Evolutionary conservation across 2,113 vertebrate genomes (phyloP), one percentile per base, ranked within the genome.

Genomic region (Theropithecus gelada): DNA sequence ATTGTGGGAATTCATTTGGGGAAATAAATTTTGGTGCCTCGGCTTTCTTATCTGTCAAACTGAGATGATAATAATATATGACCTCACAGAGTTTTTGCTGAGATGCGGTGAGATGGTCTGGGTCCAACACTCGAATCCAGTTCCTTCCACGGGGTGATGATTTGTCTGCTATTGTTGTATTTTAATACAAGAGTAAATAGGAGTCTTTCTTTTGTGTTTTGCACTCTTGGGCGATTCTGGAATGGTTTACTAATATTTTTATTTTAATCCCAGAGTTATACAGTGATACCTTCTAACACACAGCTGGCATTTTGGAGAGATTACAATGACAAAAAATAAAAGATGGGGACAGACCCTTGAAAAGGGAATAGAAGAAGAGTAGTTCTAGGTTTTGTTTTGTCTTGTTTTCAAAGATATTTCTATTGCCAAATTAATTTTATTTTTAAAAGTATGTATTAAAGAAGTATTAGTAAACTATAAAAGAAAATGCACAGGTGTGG

Each of bases 91-190:
- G 20, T 59, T n/a, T 11, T 76, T 79, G 2, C 0, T 1, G 91
- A 16, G 50, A 55, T 73, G 9, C 0, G 1, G 2, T 57, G 22
- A 66, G 50, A 8, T 23, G 68, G 10, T 45, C 16, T 25, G 73
- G 17, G 10, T 27, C 57, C 40, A 22, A 22, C 0, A 3, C 32
- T 8, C 6, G 6, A 40, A 20, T 9, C 3, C 9, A 14, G 75
- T 25, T 16, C 30, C 61, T 32, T 6, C 7, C 22, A 9, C 4
- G 13, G 14, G 22, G 16, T 35, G 6, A 32, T 75, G 8, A 14
- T 57, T 84, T 59, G 25, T 25, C 20, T 61, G 79, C 20, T 57
- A 11, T 27, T 78, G 16, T 68, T 64, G 70, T 35, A 57, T 96
- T 86, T 90, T 95, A 93, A 48, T 70, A 38, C 0, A 9, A 32